Conservation (phyloP, 2,888 invertebrate genomes). For the Amphipoea lucens region DNA sequence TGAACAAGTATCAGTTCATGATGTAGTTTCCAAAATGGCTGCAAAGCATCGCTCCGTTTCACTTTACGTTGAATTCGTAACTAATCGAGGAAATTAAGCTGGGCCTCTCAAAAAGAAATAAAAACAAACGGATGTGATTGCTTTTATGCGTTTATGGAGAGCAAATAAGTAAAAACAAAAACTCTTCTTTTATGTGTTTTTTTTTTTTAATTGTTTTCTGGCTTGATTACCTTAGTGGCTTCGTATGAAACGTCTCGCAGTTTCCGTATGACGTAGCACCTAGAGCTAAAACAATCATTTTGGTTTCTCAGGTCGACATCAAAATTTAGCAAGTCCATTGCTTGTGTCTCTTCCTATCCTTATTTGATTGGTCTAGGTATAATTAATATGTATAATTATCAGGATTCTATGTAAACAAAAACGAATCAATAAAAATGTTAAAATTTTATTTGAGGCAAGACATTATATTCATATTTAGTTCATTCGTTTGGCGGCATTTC, state of each 20-base stretch:
- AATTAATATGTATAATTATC: background rate
- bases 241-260: constrained; percentile 13
- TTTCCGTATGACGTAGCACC: constrained; percentile 2
- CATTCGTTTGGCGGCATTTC: constrained; percentile 72
- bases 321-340: background rate
- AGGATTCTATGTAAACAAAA: constrained; percentile 14
- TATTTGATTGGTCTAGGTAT: background rate
- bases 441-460: constrained; percentile 42
- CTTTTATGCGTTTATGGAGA: constrained; percentile 71
- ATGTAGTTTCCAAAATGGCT: constrained; percentile 66
- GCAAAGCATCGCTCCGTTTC: constrained; percentile 71
- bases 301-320: background rate
- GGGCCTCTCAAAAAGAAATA: constrained; percentile 72
- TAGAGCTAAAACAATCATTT: constrained; percentile 3
- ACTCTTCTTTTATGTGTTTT: constrained; percentile 29
- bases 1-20: constrained; percentile 59
- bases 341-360: constrained; percentile 1
- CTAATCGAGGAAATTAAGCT: constrained; percentile 74
- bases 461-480: constrained; percentile 48
- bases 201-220: constrained; percentile 19
- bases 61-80: constrained; percentile 67
- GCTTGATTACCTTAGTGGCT: constrained; percentile 11
- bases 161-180: constrained; percentile 59
- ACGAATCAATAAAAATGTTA: constrained; percentile 7
- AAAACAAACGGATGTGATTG: constrained; percentile 75